Evolutionary conservation across 2,113 vertebrate species (phyloP).

Genomic region (Pluvialis apricaria): DNA sequence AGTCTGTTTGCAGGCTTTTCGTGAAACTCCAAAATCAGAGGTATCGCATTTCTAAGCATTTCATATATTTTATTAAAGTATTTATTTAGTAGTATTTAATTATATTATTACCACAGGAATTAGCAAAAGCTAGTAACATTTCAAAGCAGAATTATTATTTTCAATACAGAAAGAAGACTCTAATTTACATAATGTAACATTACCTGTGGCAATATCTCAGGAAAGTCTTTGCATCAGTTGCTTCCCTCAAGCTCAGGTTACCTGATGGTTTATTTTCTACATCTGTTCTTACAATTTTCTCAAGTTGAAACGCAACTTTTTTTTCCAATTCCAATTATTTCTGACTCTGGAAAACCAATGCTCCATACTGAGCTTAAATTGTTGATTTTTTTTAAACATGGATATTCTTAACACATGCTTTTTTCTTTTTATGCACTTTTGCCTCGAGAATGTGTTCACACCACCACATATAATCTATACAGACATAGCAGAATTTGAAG

Average conservation of each 20-base stretch:
- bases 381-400: background rate
- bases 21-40: background rate
- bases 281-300: background rate
- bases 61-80: background rate
- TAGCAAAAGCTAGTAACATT: background rate
- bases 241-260: background rate
- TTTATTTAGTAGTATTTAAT: background rate
- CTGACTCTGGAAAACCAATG: background rate
- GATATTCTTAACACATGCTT: background rate
- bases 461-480: rapidly evolving
- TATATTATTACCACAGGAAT: background rate
- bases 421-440: background rate
- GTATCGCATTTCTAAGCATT: background rate
- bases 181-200: background rate
- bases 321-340: background rate
- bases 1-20: background rate
- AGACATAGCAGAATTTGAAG: background rate
- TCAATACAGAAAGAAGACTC: background rate
- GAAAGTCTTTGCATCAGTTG: background rate
- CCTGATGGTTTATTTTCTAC: background rate
- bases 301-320: background rate
- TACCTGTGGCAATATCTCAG: background rate
- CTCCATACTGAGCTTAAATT: background rate
- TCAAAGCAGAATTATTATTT: background rate
- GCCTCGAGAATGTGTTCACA: background rate